Conservation (phyloP, 2,113 vertebrate species). For the Ptychochromis oligacanthus region DNA sequence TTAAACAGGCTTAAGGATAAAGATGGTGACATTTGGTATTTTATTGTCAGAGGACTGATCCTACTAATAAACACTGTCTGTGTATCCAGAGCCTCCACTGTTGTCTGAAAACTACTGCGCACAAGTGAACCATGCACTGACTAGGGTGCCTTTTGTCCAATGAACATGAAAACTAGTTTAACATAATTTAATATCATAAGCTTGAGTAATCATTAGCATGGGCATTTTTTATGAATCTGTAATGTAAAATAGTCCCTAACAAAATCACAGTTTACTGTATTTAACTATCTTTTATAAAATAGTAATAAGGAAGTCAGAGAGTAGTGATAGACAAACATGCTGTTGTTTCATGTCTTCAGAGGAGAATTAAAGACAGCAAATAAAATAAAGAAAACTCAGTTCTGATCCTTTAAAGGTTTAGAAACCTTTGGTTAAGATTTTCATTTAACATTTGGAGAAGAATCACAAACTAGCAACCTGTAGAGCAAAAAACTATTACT, state of each 20-base stretch:
- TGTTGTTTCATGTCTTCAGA: neutral
- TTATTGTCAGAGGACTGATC: neutral
- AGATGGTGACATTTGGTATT: neutral
- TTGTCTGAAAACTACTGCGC: neutral
- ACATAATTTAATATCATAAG: neutral
- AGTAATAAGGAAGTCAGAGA: neutral
- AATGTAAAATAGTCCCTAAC: no score
- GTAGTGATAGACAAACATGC: neutral
- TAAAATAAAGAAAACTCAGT: neutral
- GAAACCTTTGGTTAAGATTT: neutral
- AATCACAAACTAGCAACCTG: neutral
- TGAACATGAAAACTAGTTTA: neutral
- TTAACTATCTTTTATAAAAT: no score
- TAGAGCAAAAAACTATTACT: neutral
- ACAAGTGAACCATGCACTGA: neutral
- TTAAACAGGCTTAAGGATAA: neutral
- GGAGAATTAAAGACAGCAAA: neutral
- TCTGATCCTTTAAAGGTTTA: neutral
- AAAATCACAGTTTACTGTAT: no score
- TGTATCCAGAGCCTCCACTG: neutral
- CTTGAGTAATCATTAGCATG: neutral
- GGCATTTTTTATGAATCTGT: no score
- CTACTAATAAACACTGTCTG: neutral
- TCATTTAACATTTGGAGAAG: neutral
- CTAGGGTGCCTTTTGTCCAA: neutral